Evolutionary conservation across 2,797 vertebrate species (phyloP).

Genomic region (Nyctibius grandis): DNA sequence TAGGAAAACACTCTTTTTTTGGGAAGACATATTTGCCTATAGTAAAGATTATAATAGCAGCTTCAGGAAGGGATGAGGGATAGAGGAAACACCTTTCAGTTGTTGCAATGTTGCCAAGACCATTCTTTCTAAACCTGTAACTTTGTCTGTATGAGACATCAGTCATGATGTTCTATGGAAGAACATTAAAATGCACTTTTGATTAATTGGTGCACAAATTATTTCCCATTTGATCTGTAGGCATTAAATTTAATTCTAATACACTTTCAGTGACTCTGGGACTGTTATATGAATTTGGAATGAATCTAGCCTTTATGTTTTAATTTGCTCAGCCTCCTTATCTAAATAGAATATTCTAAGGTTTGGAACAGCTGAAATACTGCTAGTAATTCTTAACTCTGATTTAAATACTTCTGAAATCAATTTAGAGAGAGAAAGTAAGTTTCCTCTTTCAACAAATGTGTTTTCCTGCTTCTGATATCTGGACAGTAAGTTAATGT

Average conservation of each 20-base stretch:
- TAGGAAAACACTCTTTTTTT: not conserved
- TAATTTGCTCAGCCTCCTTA: slow-evolving; percentile 31
- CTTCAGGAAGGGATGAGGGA: not conserved
- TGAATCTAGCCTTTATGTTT: slow-evolving; percentile 28
- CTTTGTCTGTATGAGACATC: not conserved
- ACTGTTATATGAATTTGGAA: not conserved
- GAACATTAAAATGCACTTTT: not conserved
- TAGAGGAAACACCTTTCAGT: not conserved
- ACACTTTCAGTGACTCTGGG: slow-evolving; percentile 1
- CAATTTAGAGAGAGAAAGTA: not conserved
- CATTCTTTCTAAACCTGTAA: not conserved
- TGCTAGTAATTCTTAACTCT: not conserved
- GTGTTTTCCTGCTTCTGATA: slow-evolving; percentile 11
- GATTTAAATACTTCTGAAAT: slow-evolving; percentile 39
- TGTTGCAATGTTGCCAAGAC: not conserved
- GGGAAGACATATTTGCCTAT: not conserved
- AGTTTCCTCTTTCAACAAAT: not conserved
- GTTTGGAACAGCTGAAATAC: slow-evolving; percentile 24
- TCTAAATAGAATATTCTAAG: slow-evolving; percentile 34
- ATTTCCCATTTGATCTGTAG: slow-evolving; percentile 44
- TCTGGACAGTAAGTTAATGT: not conserved
- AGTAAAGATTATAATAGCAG: not conserved
- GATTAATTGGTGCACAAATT: slow-evolving; percentile 37
- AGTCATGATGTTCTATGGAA: not conserved
- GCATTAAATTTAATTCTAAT: slow-evolving; percentile 27